Percentiles rank a stretch among this genome's conserved stretches.
These are phyloP conservation scores for Porites lutea DNA, from an alignment of 64 coral and sea anemone genomes.

Conservation along the genomic window DNA sequence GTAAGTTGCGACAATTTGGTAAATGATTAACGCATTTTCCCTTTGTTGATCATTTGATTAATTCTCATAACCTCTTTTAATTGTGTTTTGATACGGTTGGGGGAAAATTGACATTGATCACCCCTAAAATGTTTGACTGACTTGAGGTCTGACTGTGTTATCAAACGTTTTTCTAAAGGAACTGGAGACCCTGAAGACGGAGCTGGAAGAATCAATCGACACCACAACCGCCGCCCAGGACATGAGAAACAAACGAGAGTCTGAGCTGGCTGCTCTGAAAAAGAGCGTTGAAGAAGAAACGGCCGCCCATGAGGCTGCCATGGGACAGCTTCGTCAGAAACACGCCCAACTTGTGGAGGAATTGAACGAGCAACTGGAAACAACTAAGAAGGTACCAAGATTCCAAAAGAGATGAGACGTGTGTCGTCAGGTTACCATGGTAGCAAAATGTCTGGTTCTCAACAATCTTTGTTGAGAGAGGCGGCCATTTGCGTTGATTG, in stretches of 20 bases:
- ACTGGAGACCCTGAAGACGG: slow-evolving; percentile 88
- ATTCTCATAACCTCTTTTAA: too few relatives aligned
- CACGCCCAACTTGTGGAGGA: slow-evolving; percentile 87
- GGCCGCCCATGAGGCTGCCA: slow-evolving; percentile 80
- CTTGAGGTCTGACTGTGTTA: not conserved
- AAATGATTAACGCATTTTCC: too few relatives aligned
- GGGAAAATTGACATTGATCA: too few relatives aligned
- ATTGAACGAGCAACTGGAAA: slow-evolving; percentile 89
- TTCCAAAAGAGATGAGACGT: too few relatives aligned
- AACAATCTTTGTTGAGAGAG: too few relatives aligned
- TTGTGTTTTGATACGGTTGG: too few relatives aligned
- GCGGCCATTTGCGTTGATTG: too few relatives aligned
- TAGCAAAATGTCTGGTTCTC: too few relatives aligned
- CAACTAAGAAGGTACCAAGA: slow-evolving; percentile 83
- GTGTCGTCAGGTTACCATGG: too few relatives aligned
- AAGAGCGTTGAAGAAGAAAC: slow-evolving; percentile 95
- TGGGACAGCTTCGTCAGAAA: slow-evolving; percentile 93
- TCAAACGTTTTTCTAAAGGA: slow-evolving; percentile 50
- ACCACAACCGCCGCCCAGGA: slow-evolving; percentile 85
- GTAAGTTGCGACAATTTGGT: too few relatives aligned
- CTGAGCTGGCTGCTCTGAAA: slow-evolving; percentile 86
- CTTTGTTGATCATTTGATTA: too few relatives aligned
- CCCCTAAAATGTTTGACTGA: too few relatives aligned
- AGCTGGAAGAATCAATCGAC: slow-evolving; percentile 98
- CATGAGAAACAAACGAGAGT: slow-evolving; percentile 85